Percentiles rank a stretch among this genome's conserved stretches.
Evolutionary conservation across 2,888 invertebrate species (phyloP).

Genomic region (Nyleta sp.): DNA sequence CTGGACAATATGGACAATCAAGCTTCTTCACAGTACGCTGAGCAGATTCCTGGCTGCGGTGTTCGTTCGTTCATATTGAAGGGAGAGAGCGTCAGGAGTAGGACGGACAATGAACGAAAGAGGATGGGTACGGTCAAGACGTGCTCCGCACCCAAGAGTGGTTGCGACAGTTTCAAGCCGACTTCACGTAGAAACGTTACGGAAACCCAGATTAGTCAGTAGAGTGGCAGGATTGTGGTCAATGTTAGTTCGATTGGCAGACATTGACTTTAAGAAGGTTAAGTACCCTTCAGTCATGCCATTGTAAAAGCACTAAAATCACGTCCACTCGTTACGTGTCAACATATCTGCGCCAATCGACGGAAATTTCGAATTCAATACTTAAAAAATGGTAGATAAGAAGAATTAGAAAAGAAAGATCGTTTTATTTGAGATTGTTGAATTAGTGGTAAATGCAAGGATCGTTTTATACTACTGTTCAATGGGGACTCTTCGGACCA

Average conservation of each 20-base stretch:
- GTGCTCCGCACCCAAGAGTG: conserved; percentile 79
- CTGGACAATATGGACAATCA: conserved; percentile 81
- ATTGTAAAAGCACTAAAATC: too few species aligned
- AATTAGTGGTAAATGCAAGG: too few species aligned
- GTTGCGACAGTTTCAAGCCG: conserved; percentile 78
- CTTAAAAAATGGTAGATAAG: too few species aligned
- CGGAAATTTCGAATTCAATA: too few species aligned
- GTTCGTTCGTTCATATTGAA: conserved; percentile 62
- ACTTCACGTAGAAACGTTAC: conserved; percentile 71
- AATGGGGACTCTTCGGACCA: too few species aligned
- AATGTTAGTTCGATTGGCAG: conserved; percentile 65
- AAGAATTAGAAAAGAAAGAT: too few species aligned
- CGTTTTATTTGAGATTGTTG: too few species aligned
- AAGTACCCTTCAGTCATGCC: conserved; percentile 57
- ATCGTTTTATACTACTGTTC: too few species aligned
- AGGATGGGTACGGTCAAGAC: conserved; percentile 79
- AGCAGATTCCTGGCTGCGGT: conserved; percentile 69
- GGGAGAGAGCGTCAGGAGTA: conserved; percentile 56
- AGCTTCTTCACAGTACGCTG: conserved; percentile 78
- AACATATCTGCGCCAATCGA: too few species aligned
- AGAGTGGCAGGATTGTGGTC: conserved; percentile 66
- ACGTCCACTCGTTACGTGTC: too few species aligned
- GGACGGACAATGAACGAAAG: conserved; percentile 55
- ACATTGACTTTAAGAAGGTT: conserved; percentile 64
- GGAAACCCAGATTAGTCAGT: conserved; percentile 76